Evolutionary conservation across 2,888 invertebrate genomes (phyloP), one percentile per base, ranked within the genome.

Genomic region (Exephanes ischioxanthus): DNA sequence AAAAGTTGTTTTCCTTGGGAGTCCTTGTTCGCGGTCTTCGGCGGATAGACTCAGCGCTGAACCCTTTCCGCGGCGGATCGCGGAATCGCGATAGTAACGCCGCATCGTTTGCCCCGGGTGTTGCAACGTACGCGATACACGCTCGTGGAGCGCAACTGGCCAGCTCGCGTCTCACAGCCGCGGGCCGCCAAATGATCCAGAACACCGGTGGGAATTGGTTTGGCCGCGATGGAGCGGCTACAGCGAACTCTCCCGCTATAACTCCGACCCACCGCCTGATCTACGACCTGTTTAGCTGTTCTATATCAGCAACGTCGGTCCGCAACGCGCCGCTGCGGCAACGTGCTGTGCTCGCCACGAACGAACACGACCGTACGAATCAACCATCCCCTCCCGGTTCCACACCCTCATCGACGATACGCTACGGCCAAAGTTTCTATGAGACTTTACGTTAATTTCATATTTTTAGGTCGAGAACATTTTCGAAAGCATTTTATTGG

Each of bases 241-340:
- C 83, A 85, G 72, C 76, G 84, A 80, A 71, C 86, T 83, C 80
- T 76, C 45, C 45, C 83, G 90, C 92, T 91, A 92, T 94, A 94
- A 94, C 93, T 86, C 85, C 93, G 93, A 93, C 93, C 91, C 81
- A 81, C 87, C 91, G 80, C 86, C 92, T 93, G 93, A 94, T 93
- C 92, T 94, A 94, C 93, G 93, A 92, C 92, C 93, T 94, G 94
- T 94, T 94, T 94, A 94, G 93, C 92, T 92, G 93, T 93, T 93
- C 92, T 93, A 93, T 93, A 93, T 94, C 93, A 93, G 93, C 91
- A 90, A 87, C 76, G 80, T 86, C 80, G 85, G 87, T 84, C 80
- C 86, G 86, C 75, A 76, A 67, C 82, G 84, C 83, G 77, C 67
- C 85, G 77, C 68, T 75, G 73, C 73, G 41, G 70, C 79, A 71